Percentiles rank a stretch among this genome's conserved stretches.
These are phyloP conservation scores for Panurus biarmicus DNA, from an alignment of 2,113 vertebrate species.

Conservation along the genomic window DNA sequence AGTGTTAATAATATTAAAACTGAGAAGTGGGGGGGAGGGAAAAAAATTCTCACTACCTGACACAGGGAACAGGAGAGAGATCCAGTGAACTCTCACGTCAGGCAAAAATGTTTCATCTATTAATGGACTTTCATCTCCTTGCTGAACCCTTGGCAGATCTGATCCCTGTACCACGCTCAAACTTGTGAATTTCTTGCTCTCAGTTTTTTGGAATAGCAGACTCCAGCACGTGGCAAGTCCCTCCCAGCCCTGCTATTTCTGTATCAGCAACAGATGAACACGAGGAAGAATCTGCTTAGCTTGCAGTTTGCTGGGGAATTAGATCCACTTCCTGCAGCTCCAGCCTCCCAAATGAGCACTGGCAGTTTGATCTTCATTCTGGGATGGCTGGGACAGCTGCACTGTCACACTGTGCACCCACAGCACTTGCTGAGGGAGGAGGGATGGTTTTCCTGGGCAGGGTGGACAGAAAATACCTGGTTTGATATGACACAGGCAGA, in stretches of 20 bases:
- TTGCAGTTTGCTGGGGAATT: background rate
- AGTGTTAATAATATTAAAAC: conserved; percentile 4
- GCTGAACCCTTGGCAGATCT: background rate
- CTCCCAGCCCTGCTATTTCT: background rate
- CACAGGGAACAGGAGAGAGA: background rate
- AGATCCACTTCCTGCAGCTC: background rate
- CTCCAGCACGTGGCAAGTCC: background rate
- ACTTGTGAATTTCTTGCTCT: background rate
- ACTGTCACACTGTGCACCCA: background rate
- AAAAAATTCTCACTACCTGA: background rate
- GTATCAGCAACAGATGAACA: background rate
- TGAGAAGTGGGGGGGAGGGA: fast-evolving
- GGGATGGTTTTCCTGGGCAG: background rate
- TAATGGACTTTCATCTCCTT: background rate
- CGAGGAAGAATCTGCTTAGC: background rate
- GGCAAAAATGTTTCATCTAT: background rate
- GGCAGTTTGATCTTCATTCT: background rate
- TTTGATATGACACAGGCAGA: background rate
- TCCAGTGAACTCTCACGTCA: background rate
- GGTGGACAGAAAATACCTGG: background rate
- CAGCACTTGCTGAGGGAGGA: background rate
- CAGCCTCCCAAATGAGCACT: background rate
- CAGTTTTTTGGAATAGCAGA: background rate
- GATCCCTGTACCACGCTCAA: background rate
- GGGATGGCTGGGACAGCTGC: background rate